Evolutionary conservation across 1,140 invertebrate species (phyloP), one percentile per base, ranked within the genome.

Genomic region (Drosophila ercepeae): DNA sequence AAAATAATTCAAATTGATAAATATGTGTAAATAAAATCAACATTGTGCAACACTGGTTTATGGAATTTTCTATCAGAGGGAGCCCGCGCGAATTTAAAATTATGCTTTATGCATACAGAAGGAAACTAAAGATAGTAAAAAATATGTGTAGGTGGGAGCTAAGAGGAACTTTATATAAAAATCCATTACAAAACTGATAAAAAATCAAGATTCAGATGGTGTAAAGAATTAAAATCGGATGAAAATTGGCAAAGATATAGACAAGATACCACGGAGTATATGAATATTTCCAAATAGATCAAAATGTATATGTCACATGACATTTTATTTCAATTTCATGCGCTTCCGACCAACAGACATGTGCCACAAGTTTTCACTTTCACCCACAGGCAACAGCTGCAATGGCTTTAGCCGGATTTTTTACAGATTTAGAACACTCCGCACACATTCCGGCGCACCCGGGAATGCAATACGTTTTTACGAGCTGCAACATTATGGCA

Each of bases 341-440:
- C 58, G 58, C 32, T 83, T 84, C 78, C 79, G 78, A 63, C 74
- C 67, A 58, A 77, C 27, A 19, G 54, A 63, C 50, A 51, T 73
- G 54, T 65, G 52, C 60, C 46, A 42, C 57, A 78, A 72, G 69
- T 73, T 78, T 78, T 74, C 46, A 74, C 69, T 83, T 70, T 78
- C 54, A 73, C 74, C 58, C 61, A 74, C 61, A 69, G 63, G 57
- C 78, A 83, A 76, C 78, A 73, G 78, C 78, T 74, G 69, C 58
- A 61, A 9, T 73, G 70, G 36, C 51, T 49, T 74, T 74, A 45
- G 59, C 48, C 48, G 23, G 49, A 53, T 59, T 69, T 51, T 76
- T 19, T 9, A 42, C 16, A 83, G 58, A 78, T 61, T 74, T 74
- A 58, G 69, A 82, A 53, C 61, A 69, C 36, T 45, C 51, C 46